phyloP scores from a whole-genome alignment of 2,113 vertebrate genomes.

The Symphodus melops region DNA sequence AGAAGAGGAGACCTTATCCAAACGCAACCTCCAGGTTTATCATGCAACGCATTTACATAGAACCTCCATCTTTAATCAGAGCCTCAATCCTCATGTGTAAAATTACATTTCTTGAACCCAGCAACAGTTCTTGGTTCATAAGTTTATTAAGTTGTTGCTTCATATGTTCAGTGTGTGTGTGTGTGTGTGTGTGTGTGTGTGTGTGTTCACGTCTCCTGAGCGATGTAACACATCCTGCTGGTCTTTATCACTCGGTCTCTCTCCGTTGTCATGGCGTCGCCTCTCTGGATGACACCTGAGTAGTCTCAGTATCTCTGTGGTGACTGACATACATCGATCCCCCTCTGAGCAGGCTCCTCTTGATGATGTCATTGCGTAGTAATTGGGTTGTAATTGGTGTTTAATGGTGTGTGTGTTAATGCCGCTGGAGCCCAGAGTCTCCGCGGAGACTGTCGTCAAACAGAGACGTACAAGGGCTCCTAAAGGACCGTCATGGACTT shows the following conservation, averaged over 20 bases:
- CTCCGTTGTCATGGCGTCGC: constrained; percentile 11
- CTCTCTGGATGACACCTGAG: constrained; percentile 16
- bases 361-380: constrained; percentile 56
- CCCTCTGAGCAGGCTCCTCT: constrained; percentile 1
- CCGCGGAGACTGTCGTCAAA: constrained; percentile 52
- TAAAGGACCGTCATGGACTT: constrained; percentile 41
- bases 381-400: constrained; percentile 69
- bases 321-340: constrained; percentile 56
- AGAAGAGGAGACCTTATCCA: not conserved
- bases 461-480: constrained; percentile 13
- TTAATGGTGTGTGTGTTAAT: constrained; percentile 58
- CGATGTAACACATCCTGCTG: not conserved
- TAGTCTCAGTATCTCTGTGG: constrained; percentile 13
- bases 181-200: constrained; percentile 17
- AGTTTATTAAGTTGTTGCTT: not conserved
- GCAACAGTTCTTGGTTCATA: constrained; percentile 11
- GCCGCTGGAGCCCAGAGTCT: constrained; percentile 21
- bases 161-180: constrained; percentile 3
- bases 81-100: constrained; percentile 45
- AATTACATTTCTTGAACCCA: constrained; percentile 61
- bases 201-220: not conserved
- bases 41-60: constrained; percentile 35
- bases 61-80: constrained; percentile 54
- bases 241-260: constrained; percentile 7
- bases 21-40: constrained; percentile 19